Conservation (phyloP, 2,113 vertebrate species). For the Solea solea region DNA sequence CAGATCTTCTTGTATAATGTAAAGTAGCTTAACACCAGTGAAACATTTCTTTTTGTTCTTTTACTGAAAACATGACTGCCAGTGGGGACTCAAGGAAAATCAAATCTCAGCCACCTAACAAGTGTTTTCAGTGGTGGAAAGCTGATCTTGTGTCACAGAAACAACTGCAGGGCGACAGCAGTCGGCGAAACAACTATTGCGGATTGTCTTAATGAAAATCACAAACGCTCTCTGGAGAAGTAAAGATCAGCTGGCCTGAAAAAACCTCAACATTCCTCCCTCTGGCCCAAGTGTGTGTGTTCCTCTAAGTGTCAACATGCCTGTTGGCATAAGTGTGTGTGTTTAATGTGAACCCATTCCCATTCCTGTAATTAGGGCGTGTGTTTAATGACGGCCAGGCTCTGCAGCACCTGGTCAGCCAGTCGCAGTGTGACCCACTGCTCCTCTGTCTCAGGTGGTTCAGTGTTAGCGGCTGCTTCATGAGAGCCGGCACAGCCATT, state of each 20-base stretch:
- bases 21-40: too few species aligned
- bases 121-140: background rate
- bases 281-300: background rate
- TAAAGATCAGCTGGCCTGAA: background rate
- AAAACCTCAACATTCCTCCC: background rate
- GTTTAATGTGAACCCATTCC: conserved; percentile 15
- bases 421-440: conserved; percentile 10
- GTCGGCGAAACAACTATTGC: background rate
- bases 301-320: background rate
- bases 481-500: background rate
- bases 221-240: background rate
- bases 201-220: background rate
- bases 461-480: conserved; percentile 6
- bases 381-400: conserved; percentile 11
- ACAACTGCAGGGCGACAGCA: background rate
- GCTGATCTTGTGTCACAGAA: background rate
- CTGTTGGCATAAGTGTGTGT: conserved; percentile 2
- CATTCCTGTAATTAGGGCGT: conserved; percentile 21
- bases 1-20: too few species aligned
- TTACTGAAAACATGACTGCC: too few species aligned
- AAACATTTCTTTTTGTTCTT: too few species aligned
- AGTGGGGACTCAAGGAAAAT: too few species aligned
- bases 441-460: conserved; percentile 16
- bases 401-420: conserved; percentile 36
- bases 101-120: too few species aligned